Evolutionary conservation across 2,888 invertebrate species (phyloP).

Genomic region (Bursaphelenchus okinawaensis): DNA sequence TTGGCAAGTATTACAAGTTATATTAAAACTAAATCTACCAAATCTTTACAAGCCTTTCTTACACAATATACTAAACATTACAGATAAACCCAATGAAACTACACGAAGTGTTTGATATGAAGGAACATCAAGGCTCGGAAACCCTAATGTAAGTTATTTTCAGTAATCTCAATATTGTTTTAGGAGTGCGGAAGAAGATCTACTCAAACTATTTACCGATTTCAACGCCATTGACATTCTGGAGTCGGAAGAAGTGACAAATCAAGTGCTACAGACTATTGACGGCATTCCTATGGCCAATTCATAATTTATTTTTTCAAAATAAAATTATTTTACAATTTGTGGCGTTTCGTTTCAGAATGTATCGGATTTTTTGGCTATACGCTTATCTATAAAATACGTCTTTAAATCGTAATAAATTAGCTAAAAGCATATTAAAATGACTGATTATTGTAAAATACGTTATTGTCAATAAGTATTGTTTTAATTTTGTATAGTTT

Average conservation of each 20-base stretch:
- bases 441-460: too few relatives aligned
- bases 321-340: too few relatives aligned
- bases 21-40: too few relatives aligned
- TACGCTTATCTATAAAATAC: too few relatives aligned
- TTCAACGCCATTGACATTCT: slow-evolving; percentile 39
- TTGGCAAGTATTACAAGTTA: slow-evolving; percentile 23
- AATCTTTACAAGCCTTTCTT: not conserved
- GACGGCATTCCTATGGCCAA: slow-evolving; percentile 8
- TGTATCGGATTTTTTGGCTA: too few relatives aligned
- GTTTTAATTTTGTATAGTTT: too few relatives aligned
- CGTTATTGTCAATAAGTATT: too few relatives aligned
- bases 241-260: slow-evolving; percentile 38
- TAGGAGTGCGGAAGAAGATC: slow-evolving; percentile 19
- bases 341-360: too few relatives aligned
- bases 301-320: too few relatives aligned
- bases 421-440: too few relatives aligned
- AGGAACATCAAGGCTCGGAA: slow-evolving; percentile 7
- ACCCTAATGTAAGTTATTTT: not conserved
- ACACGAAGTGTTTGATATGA: slow-evolving; percentile 11
- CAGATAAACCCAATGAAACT: slow-evolving; percentile 9
- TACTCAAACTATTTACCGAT: slow-evolving; percentile 33
- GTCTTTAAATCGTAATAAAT: too few relatives aligned
- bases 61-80: not conserved
- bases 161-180: slow-evolving; percentile 6
- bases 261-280: slow-evolving; percentile 21